A percentile compares a stretch with the other conserved stretches of the same genome.
These are phyloP conservation scores for Chymomyza fuscimana DNA, from an alignment of 2,888 invertebrate species.

Conservation along the genomic window DNA sequence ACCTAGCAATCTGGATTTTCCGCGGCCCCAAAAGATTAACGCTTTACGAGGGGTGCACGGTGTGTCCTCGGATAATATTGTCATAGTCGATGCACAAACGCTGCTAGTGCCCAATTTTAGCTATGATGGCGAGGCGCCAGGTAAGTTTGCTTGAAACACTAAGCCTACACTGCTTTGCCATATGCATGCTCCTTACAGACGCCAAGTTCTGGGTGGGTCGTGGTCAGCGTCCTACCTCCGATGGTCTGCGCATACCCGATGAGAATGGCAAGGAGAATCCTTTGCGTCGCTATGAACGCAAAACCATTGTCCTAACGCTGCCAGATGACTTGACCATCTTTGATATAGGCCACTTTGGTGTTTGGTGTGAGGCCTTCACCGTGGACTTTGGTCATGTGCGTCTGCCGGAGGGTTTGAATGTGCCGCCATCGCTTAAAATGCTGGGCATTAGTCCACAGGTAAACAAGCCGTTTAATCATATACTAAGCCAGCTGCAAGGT, in stretches of 20 bases:
- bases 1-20: constrained; percentile 88
- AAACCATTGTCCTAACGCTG: constrained; percentile 93
- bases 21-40: constrained; percentile 90
- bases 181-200: constrained; percentile 81
- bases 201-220: constrained; percentile 96
- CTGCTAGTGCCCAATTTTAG: constrained; percentile 93
- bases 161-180: background rate
- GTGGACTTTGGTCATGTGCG: constrained; percentile 94
- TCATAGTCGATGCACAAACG: constrained; percentile 95
- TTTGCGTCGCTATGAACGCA: constrained; percentile 89
- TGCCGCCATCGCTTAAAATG: constrained; percentile 95
- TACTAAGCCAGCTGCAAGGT: constrained; percentile 74
- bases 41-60: constrained; percentile 89
- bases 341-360: constrained; percentile 94
- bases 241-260: constrained; percentile 92
- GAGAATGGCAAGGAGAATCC: constrained; percentile 93
- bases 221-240: constrained; percentile 89
- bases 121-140: constrained; percentile 95
- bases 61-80: constrained; percentile 91
- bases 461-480: constrained; percentile 79
- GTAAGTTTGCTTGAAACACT: constrained; percentile 79
- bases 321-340: constrained; percentile 94
- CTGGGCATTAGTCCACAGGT: constrained; percentile 96
- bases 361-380: constrained; percentile 96
- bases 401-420: constrained; percentile 87